These are phyloP conservation scores for Propithecus coquereli DNA, from an alignment of 2,113 vertebrate genomes.

Conservation along the genomic window DNA sequence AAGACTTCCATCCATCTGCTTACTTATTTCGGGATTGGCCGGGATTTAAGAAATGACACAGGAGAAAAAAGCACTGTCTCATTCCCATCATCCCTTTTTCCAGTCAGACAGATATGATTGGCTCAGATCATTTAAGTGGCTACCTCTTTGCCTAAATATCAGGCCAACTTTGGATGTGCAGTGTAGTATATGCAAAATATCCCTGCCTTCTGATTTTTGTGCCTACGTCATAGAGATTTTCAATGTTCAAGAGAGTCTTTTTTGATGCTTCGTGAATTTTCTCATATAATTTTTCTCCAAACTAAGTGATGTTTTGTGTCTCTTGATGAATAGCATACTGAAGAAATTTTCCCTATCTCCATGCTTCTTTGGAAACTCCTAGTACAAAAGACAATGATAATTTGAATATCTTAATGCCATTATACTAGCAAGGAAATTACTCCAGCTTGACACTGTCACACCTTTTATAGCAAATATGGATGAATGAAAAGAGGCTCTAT, in stretches of 20 bases:
- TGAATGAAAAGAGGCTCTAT: neutral
- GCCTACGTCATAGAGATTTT: neutral
- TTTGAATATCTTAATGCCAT: conserved; percentile 44
- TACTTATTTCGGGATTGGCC: neutral
- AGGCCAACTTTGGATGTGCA: neutral
- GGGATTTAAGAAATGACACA: neutral
- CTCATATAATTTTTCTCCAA: neutral
- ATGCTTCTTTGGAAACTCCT: conserved; percentile 26
- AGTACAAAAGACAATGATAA: conserved; percentile 23
- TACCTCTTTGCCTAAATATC: neutral
- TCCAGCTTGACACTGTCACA: conserved; percentile 2
- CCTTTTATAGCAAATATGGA: conserved; percentile 48
- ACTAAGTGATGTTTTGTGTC: neutral
- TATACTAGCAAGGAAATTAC: conserved; percentile 47
- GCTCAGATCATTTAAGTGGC: neutral
- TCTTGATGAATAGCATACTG: neutral
- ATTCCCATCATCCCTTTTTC: neutral
- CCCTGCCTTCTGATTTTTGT: neutral
- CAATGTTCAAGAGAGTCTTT: neutral
- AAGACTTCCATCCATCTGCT: neutral
- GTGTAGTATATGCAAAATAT: neutral
- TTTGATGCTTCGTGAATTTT: neutral
- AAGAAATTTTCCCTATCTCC: neutral
- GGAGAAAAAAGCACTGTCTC: neutral
- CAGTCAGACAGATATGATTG: neutral